phyloP scores from a whole-genome alignment of 2,113 vertebrate genomes.

The Cacatua alba region DNA sequence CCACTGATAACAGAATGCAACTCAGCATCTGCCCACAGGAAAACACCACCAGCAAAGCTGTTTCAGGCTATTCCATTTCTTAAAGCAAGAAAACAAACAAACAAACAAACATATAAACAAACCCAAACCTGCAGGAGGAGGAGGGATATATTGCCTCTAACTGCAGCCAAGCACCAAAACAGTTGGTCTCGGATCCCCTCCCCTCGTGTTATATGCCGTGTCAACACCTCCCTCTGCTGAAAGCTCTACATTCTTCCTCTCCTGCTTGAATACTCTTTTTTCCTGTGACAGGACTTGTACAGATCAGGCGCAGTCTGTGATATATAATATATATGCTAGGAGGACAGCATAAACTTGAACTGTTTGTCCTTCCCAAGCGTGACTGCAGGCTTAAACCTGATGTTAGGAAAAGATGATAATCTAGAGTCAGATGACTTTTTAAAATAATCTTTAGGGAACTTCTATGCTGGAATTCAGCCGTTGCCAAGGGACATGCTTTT shows the following conservation, averaged over 20 bases:
- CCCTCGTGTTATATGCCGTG: conserved; percentile 44
- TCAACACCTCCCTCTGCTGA: conserved; percentile 78
- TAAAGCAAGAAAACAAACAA: background rate
- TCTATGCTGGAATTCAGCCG: background rate
- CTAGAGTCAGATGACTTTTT: conserved; percentile 6
- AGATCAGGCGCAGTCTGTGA: background rate
- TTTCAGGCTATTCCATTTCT: background rate
- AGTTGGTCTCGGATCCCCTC: background rate
- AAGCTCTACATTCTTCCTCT: conserved; percentile 52
- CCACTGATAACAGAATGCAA: background rate
- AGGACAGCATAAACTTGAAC: background rate
- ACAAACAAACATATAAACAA: background rate
- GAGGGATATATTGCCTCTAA: background rate
- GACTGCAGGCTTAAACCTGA: background rate
- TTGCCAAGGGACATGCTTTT: background rate
- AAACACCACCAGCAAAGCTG: background rate
- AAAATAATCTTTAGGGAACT: background rate
- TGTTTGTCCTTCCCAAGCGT: background rate
- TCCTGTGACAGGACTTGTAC: background rate
- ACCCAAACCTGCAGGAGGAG: background rate
- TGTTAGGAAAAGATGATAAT: background rate
- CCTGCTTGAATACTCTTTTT: background rate
- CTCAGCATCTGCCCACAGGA: background rate
- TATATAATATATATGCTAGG: background rate
- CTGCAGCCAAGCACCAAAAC: background rate